phyloP scores from a whole-genome alignment of 2,113 vertebrate species.

The Pedetes capensis region DNA sequence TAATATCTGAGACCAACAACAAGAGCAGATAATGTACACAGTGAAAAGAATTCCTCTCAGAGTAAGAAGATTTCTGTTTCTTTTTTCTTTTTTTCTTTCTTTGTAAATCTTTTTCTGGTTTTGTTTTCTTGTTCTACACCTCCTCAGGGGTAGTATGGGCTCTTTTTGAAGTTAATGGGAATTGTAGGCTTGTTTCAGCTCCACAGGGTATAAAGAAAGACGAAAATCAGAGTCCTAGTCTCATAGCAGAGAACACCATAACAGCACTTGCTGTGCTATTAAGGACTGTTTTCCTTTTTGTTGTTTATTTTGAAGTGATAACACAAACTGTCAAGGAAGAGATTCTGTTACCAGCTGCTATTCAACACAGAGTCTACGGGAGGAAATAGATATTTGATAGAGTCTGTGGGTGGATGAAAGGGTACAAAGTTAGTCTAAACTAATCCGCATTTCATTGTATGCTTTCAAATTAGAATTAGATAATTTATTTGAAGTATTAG shows the following conservation, averaged over 20 bases:
- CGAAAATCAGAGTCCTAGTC: constrained; percentile 21
- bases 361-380: neutral
- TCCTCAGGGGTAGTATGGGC: neutral
- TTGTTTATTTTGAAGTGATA: constrained; percentile 41
- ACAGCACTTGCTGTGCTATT: neutral
- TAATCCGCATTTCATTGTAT: neutral
- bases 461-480: neutral
- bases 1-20: constrained; percentile 3
- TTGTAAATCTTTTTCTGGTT: neutral
- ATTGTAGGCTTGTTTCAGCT: neutral
- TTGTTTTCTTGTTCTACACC: neutral
- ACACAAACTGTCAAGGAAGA: constrained; percentile 4
- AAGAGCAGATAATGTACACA: neutral
- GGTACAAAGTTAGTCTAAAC: neutral
- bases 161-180: constrained; percentile 49
- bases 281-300: constrained; percentile 32
- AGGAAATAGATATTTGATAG: neutral
- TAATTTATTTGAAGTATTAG: neutral
- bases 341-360: constrained; percentile 2
- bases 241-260: neutral
- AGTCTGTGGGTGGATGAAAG: neutral
- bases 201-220: neutral
- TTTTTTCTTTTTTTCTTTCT: neutral
- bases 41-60: neutral
- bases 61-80: neutral